Evolutionary conservation across 37 sponge, comb jelly and placozoan genomes (phyloP).

Genomic region (Hexactinellida sp.): DNA sequence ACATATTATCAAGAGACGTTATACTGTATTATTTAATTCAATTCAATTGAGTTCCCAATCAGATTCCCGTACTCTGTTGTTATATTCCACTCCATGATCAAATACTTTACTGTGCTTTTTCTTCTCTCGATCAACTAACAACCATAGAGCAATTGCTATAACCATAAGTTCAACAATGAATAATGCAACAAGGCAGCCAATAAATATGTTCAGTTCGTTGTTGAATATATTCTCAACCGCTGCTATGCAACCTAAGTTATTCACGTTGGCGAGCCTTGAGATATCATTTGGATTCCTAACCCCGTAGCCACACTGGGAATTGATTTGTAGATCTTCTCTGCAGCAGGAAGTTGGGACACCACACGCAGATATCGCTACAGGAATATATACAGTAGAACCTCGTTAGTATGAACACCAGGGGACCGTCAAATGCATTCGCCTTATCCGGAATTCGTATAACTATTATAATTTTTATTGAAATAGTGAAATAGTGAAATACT

Average conservation of each 20-base stretch:
- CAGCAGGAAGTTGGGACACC: conserved; percentile 7
- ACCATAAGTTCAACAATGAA: not conserved
- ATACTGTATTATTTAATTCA: too few relatives aligned
- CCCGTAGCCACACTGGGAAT: not conserved
- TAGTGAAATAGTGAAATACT: too few relatives aligned
- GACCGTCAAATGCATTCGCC: too few relatives aligned
- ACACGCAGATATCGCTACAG: not conserved
- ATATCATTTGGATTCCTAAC: not conserved
- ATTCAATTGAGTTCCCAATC: not conserved
- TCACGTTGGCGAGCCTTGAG: not conserved
- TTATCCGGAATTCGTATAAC: not conserved
- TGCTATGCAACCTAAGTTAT: not conserved
- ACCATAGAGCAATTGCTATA: not conserved
- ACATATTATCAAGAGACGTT: too few relatives aligned
- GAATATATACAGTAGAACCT: not conserved
- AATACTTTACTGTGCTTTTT: not conserved
- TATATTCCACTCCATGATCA: too few relatives aligned
- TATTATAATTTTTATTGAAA: not conserved
- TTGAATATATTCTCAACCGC: not conserved
- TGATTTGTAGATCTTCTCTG: not conserved
- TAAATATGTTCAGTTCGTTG: not conserved
- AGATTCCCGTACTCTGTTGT: not conserved
- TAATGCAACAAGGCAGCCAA: not conserved
- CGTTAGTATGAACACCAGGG: too few relatives aligned
- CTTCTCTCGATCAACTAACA: not conserved